Percentiles rank a stretch among this genome's conserved stretches.
Evolutionary conservation across 2,888 invertebrate genomes (phyloP).

Genomic region (Athetis lepigone): DNA sequence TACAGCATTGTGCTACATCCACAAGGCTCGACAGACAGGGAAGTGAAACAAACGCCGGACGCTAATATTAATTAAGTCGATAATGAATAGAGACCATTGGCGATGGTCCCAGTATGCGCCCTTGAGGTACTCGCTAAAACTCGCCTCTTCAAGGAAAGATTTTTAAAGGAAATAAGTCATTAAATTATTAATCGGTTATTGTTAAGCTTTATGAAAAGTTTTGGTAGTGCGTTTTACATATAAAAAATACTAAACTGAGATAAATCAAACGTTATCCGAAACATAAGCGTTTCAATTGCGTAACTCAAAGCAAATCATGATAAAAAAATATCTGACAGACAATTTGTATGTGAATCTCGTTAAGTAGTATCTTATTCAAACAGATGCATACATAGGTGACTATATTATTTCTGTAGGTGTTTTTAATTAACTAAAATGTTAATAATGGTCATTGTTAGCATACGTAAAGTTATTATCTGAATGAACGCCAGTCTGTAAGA

Average conservation of each 20-base stretch:
- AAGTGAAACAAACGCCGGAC: conserved; percentile 89
- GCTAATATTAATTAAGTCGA: conserved; percentile 85
- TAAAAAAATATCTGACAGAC: neutral
- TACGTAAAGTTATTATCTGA: conserved; percentile 56
- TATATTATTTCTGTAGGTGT: conserved; percentile 34
- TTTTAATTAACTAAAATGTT: conserved; percentile 63
- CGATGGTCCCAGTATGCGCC: conserved; percentile 52
- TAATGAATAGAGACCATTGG: conserved; percentile 75
- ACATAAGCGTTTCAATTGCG: conserved; percentile 17
- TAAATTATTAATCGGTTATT: conserved; percentile 9
- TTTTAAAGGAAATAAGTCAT: conserved; percentile 30
- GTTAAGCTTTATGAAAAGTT: neutral
- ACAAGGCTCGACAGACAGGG: conserved; percentile 82
- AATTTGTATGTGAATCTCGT: conserved; percentile 25
- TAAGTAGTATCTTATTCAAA: conserved; percentile 29
- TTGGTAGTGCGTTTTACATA: neutral
- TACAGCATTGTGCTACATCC: conserved; percentile 84
- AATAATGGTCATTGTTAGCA: conserved; percentile 62
- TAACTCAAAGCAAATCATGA: neutral
- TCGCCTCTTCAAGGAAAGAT: conserved; percentile 22
- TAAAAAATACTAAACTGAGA: neutral
- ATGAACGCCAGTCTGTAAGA: conserved; percentile 47
- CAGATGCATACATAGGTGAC: conserved; percentile 27
- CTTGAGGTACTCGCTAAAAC: conserved; percentile 46
- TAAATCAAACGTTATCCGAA: neutral